phyloP scores from a whole-genome alignment of 2,888 invertebrate species.

The Machimus atricapillus region DNA sequence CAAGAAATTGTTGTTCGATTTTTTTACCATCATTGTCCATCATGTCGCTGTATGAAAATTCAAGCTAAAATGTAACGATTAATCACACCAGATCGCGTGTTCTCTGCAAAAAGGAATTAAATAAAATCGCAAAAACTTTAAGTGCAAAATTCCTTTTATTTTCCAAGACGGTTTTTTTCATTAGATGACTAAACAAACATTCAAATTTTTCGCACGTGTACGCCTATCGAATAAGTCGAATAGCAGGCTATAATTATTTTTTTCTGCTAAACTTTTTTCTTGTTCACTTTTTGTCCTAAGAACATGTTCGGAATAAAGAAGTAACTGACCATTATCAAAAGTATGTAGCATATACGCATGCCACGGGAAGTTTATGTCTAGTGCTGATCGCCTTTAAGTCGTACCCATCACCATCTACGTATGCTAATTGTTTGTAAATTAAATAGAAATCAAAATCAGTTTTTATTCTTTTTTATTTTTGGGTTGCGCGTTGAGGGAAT shows the following conservation, averaged over 20 bases:
- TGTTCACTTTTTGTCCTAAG: neutral
- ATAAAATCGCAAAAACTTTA: neutral
- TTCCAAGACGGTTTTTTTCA: neutral
- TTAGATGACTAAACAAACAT: neutral
- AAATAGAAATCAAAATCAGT: neutral
- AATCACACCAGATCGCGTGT: too few species aligned
- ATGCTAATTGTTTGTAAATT: neutral
- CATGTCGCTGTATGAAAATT: neutral
- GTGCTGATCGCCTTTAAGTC: neutral
- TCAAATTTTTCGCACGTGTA: neutral
- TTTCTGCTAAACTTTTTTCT: neutral
- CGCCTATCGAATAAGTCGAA: neutral
- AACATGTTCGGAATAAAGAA: neutral
- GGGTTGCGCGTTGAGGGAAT: neutral
- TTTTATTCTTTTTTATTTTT: neutral
- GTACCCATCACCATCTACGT: neutral
- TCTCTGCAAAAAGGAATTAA: neutral
- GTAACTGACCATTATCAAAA: neutral
- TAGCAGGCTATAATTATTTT: neutral
- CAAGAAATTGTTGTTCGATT: neutral
- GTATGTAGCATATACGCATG: neutral
- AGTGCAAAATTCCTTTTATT: neutral
- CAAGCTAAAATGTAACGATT: neutral
- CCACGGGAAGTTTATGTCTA: neutral
- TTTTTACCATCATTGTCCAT: neutral